These are phyloP conservation scores for Hyposoter didymator DNA, from an alignment of 2,888 invertebrate genomes.

Conservation along the genomic window DNA sequence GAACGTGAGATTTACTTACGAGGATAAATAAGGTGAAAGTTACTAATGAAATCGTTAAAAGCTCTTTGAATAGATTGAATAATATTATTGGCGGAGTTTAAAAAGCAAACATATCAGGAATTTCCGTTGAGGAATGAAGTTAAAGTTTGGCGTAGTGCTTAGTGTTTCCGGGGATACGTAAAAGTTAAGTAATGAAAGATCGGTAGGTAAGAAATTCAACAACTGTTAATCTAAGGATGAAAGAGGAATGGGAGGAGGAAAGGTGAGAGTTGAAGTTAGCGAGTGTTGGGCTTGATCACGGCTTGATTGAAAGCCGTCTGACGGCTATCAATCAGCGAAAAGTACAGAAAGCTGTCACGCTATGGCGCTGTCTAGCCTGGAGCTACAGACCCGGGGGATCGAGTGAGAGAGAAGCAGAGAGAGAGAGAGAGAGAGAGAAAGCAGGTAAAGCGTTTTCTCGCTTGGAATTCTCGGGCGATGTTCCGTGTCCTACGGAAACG, in stretches of 20 bases:
- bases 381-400: slow-evolving; percentile 13
- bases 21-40: not conserved
- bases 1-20: not conserved
- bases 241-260: slow-evolving; percentile 10
- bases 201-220: slow-evolving; percentile 15
- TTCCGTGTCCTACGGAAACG: slow-evolving; percentile 27
- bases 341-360: slow-evolving; percentile 33
- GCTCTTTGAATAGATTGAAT: not conserved
- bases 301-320: slow-evolving; percentile 66
- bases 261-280: slow-evolving; percentile 31
- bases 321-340: slow-evolving; percentile 61
- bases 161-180: not conserved
- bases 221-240: slow-evolving; percentile 27
- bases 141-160: slow-evolving; percentile 16
- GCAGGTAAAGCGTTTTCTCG: slow-evolving; percentile 45
- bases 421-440: slow-evolving; percentile 13
- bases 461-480: slow-evolving; percentile 22
- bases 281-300: slow-evolving; percentile 52
- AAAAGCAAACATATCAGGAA: slow-evolving; percentile 47
- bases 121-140: slow-evolving; percentile 18
- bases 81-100: not conserved
- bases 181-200: slow-evolving; percentile 6
- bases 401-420: not conserved
- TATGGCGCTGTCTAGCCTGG: slow-evolving; percentile 24
- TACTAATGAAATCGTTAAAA: slow-evolving; percentile 3